These are phyloP conservation scores for Cephus spinipes DNA, from an alignment of 2,888 invertebrate species.

Conservation along the genomic window DNA sequence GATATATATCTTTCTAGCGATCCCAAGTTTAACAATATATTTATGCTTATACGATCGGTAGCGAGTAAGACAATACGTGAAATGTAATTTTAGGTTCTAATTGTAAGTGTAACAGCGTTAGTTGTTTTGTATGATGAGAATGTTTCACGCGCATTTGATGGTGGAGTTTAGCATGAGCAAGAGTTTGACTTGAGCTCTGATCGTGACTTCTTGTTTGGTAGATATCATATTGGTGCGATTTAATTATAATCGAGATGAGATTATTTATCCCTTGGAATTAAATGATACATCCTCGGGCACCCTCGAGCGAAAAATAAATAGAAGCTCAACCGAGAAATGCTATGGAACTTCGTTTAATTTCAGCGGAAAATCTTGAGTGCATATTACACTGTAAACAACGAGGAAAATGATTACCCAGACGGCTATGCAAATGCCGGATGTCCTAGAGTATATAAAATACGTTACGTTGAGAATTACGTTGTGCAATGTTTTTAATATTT, in stretches of 20 bases:
- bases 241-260: neutral
- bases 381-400: neutral
- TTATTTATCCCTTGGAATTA: conserved; percentile 2
- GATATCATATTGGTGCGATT: neutral
- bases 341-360: too few relatives aligned
- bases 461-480: neutral
- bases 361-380: too few relatives aligned
- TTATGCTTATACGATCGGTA: conserved; percentile 47
- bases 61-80: conserved; percentile 45
- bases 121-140: conserved; percentile 32
- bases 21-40: conserved; percentile 35
- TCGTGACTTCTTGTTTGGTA: conserved; percentile 9
- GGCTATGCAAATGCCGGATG: neutral
- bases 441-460: conserved; percentile 1
- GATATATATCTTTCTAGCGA: conserved; percentile 29
- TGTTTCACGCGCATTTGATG: conserved; percentile 10
- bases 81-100: conserved; percentile 26
- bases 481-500: conserved; percentile 1
- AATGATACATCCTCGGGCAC: neutral
- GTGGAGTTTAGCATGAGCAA: conserved; percentile 18
- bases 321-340: too few relatives aligned
- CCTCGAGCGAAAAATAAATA: too few relatives aligned
- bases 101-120: conserved; percentile 13
- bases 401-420: conserved; percentile 5
- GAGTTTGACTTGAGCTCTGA: conserved; percentile 6